Evolutionary conservation across 2,797 vertebrate species (phyloP).

Genomic region (Lepus townsendii): DNA sequence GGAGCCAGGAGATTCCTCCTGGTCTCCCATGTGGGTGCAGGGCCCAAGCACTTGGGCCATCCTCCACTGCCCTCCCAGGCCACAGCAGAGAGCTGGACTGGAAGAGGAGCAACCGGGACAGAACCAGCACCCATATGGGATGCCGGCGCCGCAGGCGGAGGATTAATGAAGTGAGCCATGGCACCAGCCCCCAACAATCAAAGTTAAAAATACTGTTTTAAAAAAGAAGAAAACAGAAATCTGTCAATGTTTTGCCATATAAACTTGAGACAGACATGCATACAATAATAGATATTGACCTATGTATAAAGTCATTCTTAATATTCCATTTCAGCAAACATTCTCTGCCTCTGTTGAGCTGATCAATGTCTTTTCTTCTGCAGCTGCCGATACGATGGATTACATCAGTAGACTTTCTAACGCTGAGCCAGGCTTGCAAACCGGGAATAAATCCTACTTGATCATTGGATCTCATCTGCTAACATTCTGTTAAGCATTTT

Average conservation of each 20-base stretch:
- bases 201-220: no score
- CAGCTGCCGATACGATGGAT: background rate
- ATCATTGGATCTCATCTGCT: background rate
- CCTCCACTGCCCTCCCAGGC: no score
- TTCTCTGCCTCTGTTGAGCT: background rate
- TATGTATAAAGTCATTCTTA: slow-evolving; percentile 37
- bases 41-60: no score
- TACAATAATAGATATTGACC: background rate
- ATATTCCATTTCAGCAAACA: background rate
- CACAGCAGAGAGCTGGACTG: no score
- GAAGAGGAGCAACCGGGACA: no score
- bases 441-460: background rate
- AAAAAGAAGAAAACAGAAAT: slow-evolving; percentile 42
- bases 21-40: no score
- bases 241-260: slow-evolving; percentile 18
- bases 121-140: no score
- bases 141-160: no score
- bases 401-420: background rate
- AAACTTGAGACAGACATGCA: slow-evolving; percentile 5
- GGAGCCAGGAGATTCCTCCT: no score
- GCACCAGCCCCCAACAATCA: no score
- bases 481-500: slow-evolving; percentile 27
- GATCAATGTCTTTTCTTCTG: background rate
- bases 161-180: no score
- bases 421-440: background rate